These are phyloP conservation scores for Metalampra italica DNA, from an alignment of 2,888 invertebrate genomes.

Conservation along the genomic window DNA sequence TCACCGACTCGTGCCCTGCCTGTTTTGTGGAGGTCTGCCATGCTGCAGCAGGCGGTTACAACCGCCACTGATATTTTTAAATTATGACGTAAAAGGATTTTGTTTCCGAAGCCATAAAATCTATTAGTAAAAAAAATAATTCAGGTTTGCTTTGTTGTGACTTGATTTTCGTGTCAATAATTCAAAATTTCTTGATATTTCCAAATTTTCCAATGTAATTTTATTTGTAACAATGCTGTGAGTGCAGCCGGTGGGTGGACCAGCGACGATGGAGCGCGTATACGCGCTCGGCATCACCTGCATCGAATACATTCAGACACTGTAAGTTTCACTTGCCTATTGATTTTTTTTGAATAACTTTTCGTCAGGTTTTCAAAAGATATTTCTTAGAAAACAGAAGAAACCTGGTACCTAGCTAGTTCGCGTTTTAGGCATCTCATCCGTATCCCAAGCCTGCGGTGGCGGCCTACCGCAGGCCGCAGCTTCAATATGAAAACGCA, in stretches of 20 bases:
- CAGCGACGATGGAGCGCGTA: slow-evolving; percentile 51
- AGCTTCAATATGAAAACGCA: background rate
- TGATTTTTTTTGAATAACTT: slow-evolving; percentile 4
- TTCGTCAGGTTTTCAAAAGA: background rate
- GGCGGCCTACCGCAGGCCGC: too few species aligned
- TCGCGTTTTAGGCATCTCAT: too few species aligned
- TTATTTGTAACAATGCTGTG: background rate
- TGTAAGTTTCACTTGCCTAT: slow-evolving; percentile 36
- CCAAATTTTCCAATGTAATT: background rate
- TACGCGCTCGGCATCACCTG: slow-evolving; percentile 54
- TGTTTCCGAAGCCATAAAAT: too few species aligned
- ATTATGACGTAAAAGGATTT: too few species aligned
- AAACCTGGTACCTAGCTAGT: background rate
- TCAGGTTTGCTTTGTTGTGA: slow-evolving; percentile 4
- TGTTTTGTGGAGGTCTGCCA: too few species aligned
- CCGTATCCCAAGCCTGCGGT: too few species aligned
- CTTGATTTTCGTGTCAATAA: slow-evolving; percentile 18
- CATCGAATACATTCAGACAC: slow-evolving; percentile 52
- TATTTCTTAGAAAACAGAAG: background rate
- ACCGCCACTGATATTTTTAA: too few species aligned
- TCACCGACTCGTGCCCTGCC: too few species aligned
- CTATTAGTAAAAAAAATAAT: too few species aligned
- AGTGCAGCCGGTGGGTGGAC: background rate
- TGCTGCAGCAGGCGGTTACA: too few species aligned
- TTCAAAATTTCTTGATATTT: background rate